Conservation (phyloP, 2,797 vertebrate genomes). For the Molossus molossus region DNA sequence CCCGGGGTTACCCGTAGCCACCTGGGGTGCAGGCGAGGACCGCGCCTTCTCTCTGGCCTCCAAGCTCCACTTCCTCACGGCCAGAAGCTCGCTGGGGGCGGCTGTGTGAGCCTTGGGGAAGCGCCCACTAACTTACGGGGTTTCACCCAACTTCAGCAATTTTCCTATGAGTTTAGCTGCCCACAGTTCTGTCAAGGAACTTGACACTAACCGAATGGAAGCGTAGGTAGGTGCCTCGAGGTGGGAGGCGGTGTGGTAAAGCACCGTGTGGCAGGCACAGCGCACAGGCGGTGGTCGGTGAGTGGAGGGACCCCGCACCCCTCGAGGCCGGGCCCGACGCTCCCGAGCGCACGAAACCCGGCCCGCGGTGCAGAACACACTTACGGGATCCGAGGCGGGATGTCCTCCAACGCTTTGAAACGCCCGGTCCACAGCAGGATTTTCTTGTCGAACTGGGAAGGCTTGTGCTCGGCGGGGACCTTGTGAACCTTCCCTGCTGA, state of each 20-base stretch:
- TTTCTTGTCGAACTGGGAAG: slow-evolving; percentile 90
- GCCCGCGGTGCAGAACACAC: not conserved
- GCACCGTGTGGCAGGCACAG: not conserved
- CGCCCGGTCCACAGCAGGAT: slow-evolving; percentile 91
- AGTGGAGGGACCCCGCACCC: not conserved
- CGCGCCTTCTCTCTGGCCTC: accelerated
- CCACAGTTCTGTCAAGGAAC: not conserved
- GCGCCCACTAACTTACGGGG: not conserved
- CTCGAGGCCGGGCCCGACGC: not conserved
- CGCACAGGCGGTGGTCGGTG: not conserved
- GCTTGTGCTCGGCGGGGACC: slow-evolving; percentile 88
- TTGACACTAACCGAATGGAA: no score
- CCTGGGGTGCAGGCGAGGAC: not conserved
- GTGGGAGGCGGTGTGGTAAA: not conserved
- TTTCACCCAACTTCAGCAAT: not conserved
- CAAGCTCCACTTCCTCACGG: no score
- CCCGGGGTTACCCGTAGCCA: not conserved
- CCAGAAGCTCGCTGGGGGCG: accelerated
- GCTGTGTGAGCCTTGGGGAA: not conserved
- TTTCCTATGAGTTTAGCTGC: not conserved
- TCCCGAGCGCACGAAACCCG: no score
- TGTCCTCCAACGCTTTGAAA: slow-evolving; percentile 90
- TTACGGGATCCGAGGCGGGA: slow-evolving; percentile 89
- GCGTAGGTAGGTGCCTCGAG: not conserved
- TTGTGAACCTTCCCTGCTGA: slow-evolving; percentile 83